These are phyloP conservation scores for Crambe crambe DNA, from an alignment of 37 sponge, comb jelly and placozoan genomes.

Conservation along the genomic window DNA sequence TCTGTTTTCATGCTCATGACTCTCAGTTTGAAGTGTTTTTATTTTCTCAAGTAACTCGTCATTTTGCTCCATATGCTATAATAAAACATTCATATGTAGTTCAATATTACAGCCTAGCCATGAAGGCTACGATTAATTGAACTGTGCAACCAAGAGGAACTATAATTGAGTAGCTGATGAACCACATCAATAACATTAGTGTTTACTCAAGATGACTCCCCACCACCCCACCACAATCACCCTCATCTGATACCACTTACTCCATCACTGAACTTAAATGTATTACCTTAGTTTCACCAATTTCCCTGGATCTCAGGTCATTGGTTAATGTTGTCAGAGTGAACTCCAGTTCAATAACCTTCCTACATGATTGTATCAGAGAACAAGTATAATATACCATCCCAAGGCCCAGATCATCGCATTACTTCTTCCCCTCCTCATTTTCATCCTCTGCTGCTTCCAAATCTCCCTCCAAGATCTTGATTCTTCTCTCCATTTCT, in stretches of 20 bases:
- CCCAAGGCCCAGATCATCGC: neutral
- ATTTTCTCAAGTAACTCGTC: neutral
- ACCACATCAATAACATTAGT: too few species aligned
- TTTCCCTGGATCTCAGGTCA: slow-evolving; percentile 20
- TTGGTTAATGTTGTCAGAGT: slow-evolving; percentile 24
- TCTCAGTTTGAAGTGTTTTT: neutral
- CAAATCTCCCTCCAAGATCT: slow-evolving; percentile 60
- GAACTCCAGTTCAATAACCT: slow-evolving; percentile 1
- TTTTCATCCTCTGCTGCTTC: slow-evolving; percentile 56
- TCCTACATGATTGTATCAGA: slow-evolving; percentile 12
- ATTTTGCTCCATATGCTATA: neutral
- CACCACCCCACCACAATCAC: too few species aligned
- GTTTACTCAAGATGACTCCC: too few species aligned
- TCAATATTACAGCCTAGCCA: neutral
- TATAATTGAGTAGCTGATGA: neutral
- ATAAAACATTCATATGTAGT: neutral
- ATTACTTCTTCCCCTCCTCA: slow-evolving; percentile 16
- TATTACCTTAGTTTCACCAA: slow-evolving; percentile 12
- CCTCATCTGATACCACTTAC: too few species aligned
- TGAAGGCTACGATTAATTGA: neutral
- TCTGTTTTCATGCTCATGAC: neutral
- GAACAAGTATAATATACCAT: neutral
- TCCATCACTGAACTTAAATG: too few species aligned
- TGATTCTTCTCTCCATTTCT: slow-evolving; percentile 32
- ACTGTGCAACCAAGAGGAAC: neutral